A percentile compares a stretch with the other conserved stretches of the same genome.
Conservation (phyloP, 2,113 vertebrate genomes). For the Cheirogaleus medius region DNA sequence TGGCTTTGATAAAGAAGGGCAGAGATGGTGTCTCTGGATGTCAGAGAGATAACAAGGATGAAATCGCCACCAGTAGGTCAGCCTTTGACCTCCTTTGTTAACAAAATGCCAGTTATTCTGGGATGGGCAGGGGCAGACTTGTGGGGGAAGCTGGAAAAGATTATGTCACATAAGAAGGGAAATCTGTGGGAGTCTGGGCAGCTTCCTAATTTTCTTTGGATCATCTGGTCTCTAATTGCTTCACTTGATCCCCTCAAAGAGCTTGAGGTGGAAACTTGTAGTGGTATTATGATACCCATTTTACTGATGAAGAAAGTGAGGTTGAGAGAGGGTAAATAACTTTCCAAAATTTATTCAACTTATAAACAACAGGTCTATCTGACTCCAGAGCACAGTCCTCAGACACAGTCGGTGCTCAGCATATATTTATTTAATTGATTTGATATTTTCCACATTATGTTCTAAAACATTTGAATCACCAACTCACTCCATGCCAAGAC, state of each 20-base stretch:
- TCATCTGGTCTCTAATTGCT: not conserved
- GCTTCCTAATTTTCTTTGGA: not conserved
- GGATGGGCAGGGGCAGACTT: not conserved
- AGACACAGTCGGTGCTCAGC: not conserved
- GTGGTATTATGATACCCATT: not conserved
- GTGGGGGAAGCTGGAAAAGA: not conserved
- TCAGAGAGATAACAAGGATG: not conserved
- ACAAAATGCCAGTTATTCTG: not conserved
- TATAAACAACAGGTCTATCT: not conserved
- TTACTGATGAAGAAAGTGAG: not conserved
- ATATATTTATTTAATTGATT: not conserved
- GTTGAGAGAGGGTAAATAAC: not conserved
- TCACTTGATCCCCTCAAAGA: not conserved
- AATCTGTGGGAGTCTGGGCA: not conserved
- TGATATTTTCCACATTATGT: not conserved
- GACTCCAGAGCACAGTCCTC: not conserved
- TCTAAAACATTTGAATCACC: not conserved
- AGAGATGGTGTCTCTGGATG: not conserved
- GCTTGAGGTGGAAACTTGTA: not conserved
- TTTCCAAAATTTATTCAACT: not conserved
- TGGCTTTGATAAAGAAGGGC: not conserved
- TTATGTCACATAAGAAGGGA: not conserved
- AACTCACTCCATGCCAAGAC: not conserved
- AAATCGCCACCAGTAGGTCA: not conserved
- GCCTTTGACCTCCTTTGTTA: not conserved